A percentile compares a stretch with the other conserved stretches of the same genome.
phyloP scores from a whole-genome alignment of 2,113 vertebrate genomes.

The Amphiprion ocellaris region DNA sequence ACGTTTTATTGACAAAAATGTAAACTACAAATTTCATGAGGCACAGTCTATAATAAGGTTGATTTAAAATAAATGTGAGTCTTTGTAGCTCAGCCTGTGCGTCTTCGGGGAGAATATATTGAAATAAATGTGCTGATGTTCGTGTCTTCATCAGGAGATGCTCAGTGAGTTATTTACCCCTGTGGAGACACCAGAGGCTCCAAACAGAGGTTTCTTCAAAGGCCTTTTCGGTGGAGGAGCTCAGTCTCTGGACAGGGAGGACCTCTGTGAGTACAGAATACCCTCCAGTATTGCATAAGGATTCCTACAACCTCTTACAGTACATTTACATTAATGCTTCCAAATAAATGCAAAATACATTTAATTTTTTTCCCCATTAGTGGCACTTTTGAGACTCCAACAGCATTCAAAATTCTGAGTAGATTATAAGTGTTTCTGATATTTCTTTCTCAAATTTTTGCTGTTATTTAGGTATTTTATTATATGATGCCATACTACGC shows the following conservation, averaged over 20 bases:
- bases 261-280: conserved; percentile 92
- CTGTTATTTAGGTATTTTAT: no score
- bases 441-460: no score
- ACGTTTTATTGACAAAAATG: neutral
- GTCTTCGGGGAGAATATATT: conserved; percentile 1
- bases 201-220: conserved; percentile 98
- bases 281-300: neutral
- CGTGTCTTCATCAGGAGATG: conserved; percentile 91
- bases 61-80: neutral
- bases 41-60: neutral
- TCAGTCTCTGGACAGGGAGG: conserved; percentile 96
- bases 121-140: conserved; percentile 11
- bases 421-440: no score
- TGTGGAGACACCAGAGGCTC: conserved; percentile 97
- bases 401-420: no score
- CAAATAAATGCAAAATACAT: neutral
- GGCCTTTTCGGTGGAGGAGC: conserved; percentile 97
- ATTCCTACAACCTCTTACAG: neutral
- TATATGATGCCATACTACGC: no score
- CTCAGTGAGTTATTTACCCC: conserved; percentile 97
- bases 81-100: neutral
- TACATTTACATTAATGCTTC: neutral
- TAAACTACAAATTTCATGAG: neutral
- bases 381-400: no score
- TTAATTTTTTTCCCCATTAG: no score